phyloP scores from a whole-genome alignment of 2,797 vertebrate genomes.

The Podarcis lilfordi region DNA sequence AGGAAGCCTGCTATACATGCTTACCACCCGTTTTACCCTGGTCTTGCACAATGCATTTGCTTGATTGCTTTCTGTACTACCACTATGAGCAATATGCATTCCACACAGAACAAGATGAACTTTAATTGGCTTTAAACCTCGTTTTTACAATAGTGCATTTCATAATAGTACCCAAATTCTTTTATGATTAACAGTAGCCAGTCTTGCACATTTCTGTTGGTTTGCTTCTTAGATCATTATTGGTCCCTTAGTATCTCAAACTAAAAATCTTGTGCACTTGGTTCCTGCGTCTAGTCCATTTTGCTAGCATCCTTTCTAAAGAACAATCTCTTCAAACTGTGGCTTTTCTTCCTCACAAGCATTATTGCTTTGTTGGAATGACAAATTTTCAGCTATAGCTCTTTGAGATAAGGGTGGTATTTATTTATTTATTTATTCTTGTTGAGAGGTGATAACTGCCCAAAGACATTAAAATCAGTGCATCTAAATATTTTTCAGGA shows the following conservation, averaged over 20 bases:
- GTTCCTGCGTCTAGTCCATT: neutral
- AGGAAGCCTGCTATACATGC: neutral
- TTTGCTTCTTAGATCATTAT: neutral
- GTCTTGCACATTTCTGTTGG: constrained; percentile 25
- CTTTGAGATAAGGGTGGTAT: neutral
- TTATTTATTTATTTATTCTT: neutral
- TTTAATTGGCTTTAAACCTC: constrained; percentile 66
- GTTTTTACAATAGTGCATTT: constrained; percentile 61
- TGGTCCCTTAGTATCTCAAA: neutral
- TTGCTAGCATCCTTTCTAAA: neutral
- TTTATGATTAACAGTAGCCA: constrained; percentile 34
- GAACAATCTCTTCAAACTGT: neutral
- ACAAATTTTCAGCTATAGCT: constrained; percentile 28
- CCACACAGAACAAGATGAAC: constrained; percentile 52
- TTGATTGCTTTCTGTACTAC: constrained; percentile 68
- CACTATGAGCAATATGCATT: constrained; percentile 50
- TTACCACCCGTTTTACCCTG: constrained; percentile 29
- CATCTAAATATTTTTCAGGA: constrained; percentile 25
- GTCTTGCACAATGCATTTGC: constrained; percentile 52
- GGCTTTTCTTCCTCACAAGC: neutral
- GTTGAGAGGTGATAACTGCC: neutral
- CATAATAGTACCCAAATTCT: constrained; percentile 47
- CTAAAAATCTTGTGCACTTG: neutral
- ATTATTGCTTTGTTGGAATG: neutral
- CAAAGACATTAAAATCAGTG: constrained; percentile 6